Conservation (phyloP, 1,140 invertebrate genomes). For the Trichoplusia ni region DNA sequence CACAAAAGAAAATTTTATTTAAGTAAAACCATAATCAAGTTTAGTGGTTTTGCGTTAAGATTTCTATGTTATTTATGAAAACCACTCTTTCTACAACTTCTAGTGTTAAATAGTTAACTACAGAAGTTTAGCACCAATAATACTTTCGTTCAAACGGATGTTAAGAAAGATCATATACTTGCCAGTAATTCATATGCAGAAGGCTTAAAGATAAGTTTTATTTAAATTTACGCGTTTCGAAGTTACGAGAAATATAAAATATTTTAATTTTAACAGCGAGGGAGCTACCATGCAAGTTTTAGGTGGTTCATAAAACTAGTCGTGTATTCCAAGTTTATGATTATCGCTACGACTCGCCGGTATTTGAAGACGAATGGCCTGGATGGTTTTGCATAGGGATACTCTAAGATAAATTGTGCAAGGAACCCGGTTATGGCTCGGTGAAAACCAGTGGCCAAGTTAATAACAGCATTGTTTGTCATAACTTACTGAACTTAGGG, state of each 20-base stretch:
- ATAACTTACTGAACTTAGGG: background rate
- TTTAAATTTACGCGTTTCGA: slow-evolving; percentile 21
- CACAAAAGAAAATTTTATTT: no score
- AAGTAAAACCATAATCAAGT: no score
- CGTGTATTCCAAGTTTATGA: slow-evolving; percentile 41
- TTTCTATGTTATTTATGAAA: no score
- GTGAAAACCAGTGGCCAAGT: background rate
- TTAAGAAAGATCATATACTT: no score
- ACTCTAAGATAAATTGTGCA: slow-evolving; percentile 1
- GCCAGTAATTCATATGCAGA: background rate
- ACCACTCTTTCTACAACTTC: no score
- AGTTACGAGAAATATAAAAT: slow-evolving; percentile 26
- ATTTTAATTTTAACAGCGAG: slow-evolving; percentile 20
- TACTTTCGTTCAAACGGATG: no score
- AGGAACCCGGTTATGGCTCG: background rate
- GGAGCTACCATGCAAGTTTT: slow-evolving; percentile 24
- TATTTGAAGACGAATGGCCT: slow-evolving; percentile 27
- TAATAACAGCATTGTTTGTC: background rate
- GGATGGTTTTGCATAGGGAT: slow-evolving; percentile 28
- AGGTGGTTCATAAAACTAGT: slow-evolving; percentile 42
- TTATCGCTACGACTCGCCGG: slow-evolving; percentile 32
- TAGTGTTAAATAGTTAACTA: no score
- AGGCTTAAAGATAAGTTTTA: background rate
- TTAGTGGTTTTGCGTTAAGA: no score
- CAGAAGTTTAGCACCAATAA: no score